Evolutionary conservation across 2,797 vertebrate species (phyloP).

Genomic region (Sorex maritimensis): DNA sequence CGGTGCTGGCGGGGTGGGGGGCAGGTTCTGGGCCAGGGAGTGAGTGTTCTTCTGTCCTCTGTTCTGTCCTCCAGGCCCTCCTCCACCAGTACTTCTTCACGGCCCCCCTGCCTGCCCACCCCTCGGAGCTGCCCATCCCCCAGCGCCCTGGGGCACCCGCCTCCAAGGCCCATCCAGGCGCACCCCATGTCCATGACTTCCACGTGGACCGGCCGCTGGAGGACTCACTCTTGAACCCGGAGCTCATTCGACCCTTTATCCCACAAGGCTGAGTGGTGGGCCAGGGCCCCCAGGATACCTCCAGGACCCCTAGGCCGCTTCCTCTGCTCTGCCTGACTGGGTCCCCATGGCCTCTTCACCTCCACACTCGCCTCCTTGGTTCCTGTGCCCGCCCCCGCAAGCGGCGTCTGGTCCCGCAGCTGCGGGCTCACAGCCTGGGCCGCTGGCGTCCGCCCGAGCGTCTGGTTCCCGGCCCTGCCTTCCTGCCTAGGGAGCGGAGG

Average conservation of each 20-base stretch:
- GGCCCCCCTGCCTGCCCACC: conserved; percentile 94
- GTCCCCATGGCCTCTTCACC: neutral
- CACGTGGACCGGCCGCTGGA: conserved; percentile 92
- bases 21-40: neutral
- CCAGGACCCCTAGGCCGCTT: neutral
- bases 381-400: neutral
- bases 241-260: conserved; percentile 88
- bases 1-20: neutral
- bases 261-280: conserved; percentile 62
- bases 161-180: conserved; percentile 89
- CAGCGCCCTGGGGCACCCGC: conserved; percentile 90
- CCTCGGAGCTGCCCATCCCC: conserved; percentile 95
- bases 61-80: conserved; percentile 90
- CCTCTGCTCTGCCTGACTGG: neutral
- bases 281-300: no score
- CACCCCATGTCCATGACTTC: conserved; percentile 92
- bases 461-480: neutral
- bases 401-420: neutral
- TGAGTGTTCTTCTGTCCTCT: neutral
- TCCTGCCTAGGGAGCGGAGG: neutral
- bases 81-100: conserved; percentile 95
- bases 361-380: neutral
- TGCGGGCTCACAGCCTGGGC: neutral
- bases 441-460: neutral
- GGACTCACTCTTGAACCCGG: conserved; percentile 92